Evolutionary conservation across 2,888 invertebrate species (phyloP).

Genomic region (Monopis laevigella): DNA sequence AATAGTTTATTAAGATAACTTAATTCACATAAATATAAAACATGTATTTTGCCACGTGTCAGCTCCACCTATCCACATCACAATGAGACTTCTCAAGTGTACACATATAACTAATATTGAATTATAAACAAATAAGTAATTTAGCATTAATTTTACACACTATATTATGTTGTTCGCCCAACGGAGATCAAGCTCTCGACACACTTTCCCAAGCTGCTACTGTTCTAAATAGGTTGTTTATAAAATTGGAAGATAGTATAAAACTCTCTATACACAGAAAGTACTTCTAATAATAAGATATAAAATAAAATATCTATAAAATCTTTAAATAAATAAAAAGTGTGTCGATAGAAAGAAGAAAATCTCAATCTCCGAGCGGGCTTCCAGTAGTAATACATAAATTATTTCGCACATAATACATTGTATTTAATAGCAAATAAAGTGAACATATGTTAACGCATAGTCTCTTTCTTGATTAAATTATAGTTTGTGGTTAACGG

Average conservation of each 20-base stretch:
- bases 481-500: slow-evolving; percentile 87
- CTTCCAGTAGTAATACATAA: slow-evolving; percentile 55
- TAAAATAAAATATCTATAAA: too few species aligned
- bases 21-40: slow-evolving; percentile 66
- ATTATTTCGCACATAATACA: slow-evolving; percentile 64
- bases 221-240: too few species aligned
- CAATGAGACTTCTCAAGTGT: slow-evolving; percentile 52
- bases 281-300: too few species aligned
- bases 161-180: slow-evolving; percentile 57
- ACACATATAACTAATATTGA: slow-evolving; percentile 41
- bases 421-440: slow-evolving; percentile 66
- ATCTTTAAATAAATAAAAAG: too few species aligned
- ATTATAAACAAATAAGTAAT: slow-evolving; percentile 47
- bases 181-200: slow-evolving; percentile 49
- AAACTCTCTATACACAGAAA: too few species aligned
- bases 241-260: too few species aligned
- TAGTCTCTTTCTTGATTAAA: slow-evolving; percentile 67
- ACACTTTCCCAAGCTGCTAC: slow-evolving; percentile 27
- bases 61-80: slow-evolving; percentile 65
- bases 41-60: slow-evolving; percentile 62
- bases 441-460: slow-evolving; percentile 67
- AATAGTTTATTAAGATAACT: slow-evolving; percentile 68
- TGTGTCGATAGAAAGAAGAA: too few species aligned
- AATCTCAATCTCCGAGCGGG: slow-evolving; percentile 52
- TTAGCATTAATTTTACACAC: slow-evolving; percentile 60